phyloP scores from a whole-genome alignment of 2,888 invertebrate species.

The Acanthoscelides obtectus region DNA sequence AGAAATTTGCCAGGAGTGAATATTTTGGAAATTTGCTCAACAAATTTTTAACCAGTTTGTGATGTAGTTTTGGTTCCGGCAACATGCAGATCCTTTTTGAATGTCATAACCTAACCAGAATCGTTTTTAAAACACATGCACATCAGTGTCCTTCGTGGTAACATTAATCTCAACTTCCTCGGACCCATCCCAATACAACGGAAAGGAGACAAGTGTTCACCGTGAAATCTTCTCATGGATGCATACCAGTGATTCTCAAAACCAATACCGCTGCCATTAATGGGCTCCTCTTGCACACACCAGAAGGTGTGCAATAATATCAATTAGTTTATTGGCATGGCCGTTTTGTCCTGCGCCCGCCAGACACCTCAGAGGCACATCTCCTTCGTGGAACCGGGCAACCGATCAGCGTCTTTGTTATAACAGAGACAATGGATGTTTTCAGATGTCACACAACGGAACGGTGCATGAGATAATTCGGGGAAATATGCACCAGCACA shows the following conservation, averaged over 20 bases:
- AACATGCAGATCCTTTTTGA: too few relatives aligned
- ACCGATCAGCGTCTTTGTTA: not conserved
- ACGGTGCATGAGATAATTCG: not conserved
- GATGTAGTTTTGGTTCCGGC: too few relatives aligned
- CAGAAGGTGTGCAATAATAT: conserved; percentile 16
- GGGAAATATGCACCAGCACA: not conserved
- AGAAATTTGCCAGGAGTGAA: too few relatives aligned
- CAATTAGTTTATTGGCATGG: conserved; percentile 24
- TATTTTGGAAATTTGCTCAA: too few relatives aligned
- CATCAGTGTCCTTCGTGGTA: not conserved
- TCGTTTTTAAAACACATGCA: too few relatives aligned
- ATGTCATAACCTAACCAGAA: too few relatives aligned
- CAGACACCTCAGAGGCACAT: not conserved
- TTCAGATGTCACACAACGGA: not conserved
- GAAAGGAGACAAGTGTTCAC: not conserved
- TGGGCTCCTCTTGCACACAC: not conserved
- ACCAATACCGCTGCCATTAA: not conserved
- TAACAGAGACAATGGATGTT: not conserved
- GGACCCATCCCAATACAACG: not conserved
- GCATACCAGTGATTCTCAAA: not conserved
- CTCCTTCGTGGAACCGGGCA: not conserved
- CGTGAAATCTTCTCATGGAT: not conserved
- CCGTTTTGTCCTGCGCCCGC: not conserved
- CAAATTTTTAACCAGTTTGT: too few relatives aligned
- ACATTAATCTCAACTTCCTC: not conserved